Conservation (phyloP, 2,113 vertebrate genomes). For the Phaethornis superciliosus region DNA sequence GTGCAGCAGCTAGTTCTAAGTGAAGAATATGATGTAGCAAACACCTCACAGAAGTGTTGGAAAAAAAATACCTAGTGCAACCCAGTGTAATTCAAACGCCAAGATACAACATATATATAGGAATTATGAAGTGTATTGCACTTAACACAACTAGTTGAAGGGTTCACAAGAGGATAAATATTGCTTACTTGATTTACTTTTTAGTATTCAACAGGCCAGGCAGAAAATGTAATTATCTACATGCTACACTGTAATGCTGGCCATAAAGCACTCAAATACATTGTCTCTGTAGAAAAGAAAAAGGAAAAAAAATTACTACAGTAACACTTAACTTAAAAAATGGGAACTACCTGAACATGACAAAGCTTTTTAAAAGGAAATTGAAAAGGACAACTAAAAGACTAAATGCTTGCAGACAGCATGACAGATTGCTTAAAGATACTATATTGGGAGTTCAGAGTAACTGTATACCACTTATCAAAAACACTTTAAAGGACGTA, state of each 20-base stretch:
- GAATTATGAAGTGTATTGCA: not conserved
- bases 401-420: not conserved
- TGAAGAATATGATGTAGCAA: not conserved
- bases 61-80: not conserved
- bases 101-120: not conserved
- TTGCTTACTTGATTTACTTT: not conserved
- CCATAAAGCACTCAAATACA: not conserved
- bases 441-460: not conserved
- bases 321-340: not conserved
- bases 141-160: not conserved
- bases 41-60: not conserved
- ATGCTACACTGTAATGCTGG: not conserved
- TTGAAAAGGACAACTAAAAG: not conserved
- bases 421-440: not conserved
- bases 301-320: not conserved
- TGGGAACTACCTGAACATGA: not conserved
- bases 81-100: not conserved
- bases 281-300: not conserved
- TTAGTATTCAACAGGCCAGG: not conserved
- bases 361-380: slow-evolving; percentile 29
- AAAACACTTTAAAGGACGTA: not conserved
- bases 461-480: slow-evolving; percentile 22
- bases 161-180: not conserved
- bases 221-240: not conserved
- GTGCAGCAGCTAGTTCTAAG: not conserved